Conservation (phyloP, 2,888 invertebrate genomes). For the Slavum lentiscoides region DNA sequence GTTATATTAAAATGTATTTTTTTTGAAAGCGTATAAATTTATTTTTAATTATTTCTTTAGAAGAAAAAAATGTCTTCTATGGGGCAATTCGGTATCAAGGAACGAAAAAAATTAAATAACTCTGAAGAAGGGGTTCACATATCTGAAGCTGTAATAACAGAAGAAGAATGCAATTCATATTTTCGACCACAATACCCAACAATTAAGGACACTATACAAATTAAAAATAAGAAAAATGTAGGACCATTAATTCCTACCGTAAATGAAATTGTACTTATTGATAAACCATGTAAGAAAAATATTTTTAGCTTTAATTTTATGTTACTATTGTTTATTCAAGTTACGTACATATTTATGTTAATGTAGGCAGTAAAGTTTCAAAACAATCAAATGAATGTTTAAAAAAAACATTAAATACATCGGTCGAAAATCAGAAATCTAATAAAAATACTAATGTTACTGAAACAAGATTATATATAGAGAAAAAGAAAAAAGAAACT, state of each 20-base stretch:
- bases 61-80: neutral
- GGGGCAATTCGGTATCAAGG: too few relatives aligned
- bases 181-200: slow-evolving; percentile 3
- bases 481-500: slow-evolving; percentile 31
- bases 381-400: neutral
- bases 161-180: neutral
- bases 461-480: slow-evolving; percentile 18
- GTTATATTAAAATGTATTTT: too few relatives aligned
- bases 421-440: neutral
- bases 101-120: neutral
- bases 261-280: slow-evolving; percentile 23
- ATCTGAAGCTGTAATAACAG: slow-evolving; percentile 3
- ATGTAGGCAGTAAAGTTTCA: neutral
- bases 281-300: slow-evolving; percentile 12
- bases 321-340: neutral
- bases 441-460: neutral
- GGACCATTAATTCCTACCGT: slow-evolving; percentile 9
- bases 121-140: neutral
- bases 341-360: neutral
- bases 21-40: too few relatives aligned
- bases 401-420: neutral
- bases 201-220: slow-evolving; percentile 27
- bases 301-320: too few relatives aligned
- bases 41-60: neutral
- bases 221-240: neutral